Evolutionary conservation across 2,113 vertebrate genomes (phyloP).

Genomic region (Butastur rufipennis): DNA sequence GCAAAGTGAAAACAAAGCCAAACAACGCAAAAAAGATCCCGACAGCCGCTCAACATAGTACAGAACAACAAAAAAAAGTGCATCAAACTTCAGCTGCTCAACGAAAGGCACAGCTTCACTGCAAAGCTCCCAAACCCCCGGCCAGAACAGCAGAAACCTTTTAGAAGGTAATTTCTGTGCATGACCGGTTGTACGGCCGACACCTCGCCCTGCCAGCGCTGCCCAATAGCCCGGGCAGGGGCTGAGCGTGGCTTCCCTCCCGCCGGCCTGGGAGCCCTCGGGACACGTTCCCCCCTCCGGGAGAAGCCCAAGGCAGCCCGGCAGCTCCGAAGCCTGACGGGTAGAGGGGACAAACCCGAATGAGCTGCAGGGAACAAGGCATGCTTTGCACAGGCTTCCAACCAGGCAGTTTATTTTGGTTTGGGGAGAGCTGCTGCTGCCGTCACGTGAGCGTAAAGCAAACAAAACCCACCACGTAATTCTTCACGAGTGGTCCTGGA

Average conservation of each 20-base stretch:
- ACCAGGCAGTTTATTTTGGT: neutral
- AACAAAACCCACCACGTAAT: neutral
- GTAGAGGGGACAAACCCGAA: neutral
- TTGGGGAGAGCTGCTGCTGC: neutral
- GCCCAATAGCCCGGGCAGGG: neutral
- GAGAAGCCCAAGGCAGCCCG: neutral
- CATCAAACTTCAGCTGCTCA: slow-evolving; percentile 28
- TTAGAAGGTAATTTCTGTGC: neutral
- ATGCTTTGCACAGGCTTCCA: neutral
- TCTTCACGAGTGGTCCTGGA: slow-evolving; percentile 16
- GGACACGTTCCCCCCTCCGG: slow-evolving; percentile 1
- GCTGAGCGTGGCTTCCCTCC: neutral
- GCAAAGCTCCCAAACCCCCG: slow-evolving; percentile 1
- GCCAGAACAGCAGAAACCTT: neutral
- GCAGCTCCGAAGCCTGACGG: neutral
- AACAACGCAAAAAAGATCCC: neutral
- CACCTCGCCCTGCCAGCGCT: neutral
- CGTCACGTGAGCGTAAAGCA: neutral
- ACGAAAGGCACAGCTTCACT: neutral
- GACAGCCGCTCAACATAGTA: neutral
- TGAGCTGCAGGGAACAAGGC: neutral
- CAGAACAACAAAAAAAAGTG: neutral
- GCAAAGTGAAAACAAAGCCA: neutral
- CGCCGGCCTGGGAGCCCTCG: neutral
- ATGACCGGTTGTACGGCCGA: neutral